Percentiles rank a stretch among this genome's conserved stretches.
phyloP scores from a whole-genome alignment of 2,888 invertebrate genomes.

The Cephus sareptanus region DNA sequence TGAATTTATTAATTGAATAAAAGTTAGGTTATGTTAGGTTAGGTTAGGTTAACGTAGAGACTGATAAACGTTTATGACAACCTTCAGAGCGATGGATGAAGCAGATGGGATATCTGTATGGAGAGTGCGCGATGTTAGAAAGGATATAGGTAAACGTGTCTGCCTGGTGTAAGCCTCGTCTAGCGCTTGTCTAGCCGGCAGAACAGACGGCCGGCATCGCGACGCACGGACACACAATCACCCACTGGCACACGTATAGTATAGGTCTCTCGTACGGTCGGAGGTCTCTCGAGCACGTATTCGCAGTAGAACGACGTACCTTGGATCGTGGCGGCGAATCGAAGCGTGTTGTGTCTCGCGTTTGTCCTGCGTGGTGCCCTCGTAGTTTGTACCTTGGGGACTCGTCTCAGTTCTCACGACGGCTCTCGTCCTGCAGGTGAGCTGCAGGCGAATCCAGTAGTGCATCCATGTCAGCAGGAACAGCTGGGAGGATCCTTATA shows the following conservation, averaged over 20 bases:
- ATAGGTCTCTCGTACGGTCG: neutral
- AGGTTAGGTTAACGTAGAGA: neutral
- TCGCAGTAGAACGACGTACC: slow-evolving; percentile 40
- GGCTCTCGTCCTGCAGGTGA: neutral
- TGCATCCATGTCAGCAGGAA: neutral
- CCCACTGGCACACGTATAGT: neutral
- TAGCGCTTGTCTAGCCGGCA: slow-evolving; percentile 5
- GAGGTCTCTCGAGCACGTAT: neutral
- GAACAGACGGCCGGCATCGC: neutral
- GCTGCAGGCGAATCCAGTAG: neutral
- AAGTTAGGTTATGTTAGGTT: neutral
- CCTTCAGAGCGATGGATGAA: neutral
- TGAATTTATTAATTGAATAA: neutral
- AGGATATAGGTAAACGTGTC: slow-evolving; percentile 12
- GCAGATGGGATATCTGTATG: neutral
- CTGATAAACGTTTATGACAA: neutral
- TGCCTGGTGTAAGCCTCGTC: slow-evolving; percentile 16
- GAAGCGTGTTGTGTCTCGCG: slow-evolving; percentile 37
- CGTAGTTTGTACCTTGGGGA: slow-evolving; percentile 28
- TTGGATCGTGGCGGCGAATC: slow-evolving; percentile 54
- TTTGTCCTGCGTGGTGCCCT: slow-evolving; percentile 45
- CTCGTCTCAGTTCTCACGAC: neutral
- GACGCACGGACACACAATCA: neutral
- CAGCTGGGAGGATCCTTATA: neutral
- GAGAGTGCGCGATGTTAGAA: neutral